Evolutionary conservation across 1,140 invertebrate species (phyloP).

Genomic region (Drosophila truncata): DNA sequence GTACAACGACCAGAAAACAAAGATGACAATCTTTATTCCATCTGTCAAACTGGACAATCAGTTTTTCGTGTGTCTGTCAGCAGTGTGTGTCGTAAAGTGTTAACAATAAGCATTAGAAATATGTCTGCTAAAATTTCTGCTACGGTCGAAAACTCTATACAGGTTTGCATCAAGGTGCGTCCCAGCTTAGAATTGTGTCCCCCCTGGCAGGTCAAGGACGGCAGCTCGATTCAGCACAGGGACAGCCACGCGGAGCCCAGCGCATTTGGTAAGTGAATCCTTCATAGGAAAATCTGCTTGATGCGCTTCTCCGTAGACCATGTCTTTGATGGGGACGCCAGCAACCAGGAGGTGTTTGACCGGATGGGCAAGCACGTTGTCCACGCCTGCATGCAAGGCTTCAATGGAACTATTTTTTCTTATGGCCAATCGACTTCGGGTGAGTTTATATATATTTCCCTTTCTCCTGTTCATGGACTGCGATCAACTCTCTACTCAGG

Average conservation of each 20-base stretch:
- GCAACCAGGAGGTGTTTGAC: slow-evolving; percentile 89
- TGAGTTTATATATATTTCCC: slow-evolving; percentile 84
- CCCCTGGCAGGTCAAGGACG: slow-evolving; percentile 88
- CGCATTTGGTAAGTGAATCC: slow-evolving; percentile 85
- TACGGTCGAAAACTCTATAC: slow-evolving; percentile 37
- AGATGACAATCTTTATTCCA: not conserved
- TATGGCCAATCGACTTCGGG: slow-evolving; percentile 97
- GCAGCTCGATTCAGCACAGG: slow-evolving; percentile 86
- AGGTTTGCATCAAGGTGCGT: slow-evolving; percentile 91
- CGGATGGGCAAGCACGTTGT: slow-evolving; percentile 90
- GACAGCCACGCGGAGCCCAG: slow-evolving; percentile 86
- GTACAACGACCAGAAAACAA: not conserved
- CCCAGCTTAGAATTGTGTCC: too few species aligned
- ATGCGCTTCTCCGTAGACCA: slow-evolving; percentile 87
- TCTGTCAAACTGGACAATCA: not conserved
- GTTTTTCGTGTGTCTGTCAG: not conserved
- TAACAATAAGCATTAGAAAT: not conserved
- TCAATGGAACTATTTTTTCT: slow-evolving; percentile 95
- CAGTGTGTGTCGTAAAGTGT: slow-evolving; percentile 17
- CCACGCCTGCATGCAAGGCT: slow-evolving; percentile 90
- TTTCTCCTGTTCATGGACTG: not conserved
- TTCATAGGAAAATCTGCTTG: not conserved
- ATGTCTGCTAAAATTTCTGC: slow-evolving; percentile 67
- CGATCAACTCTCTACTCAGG: slow-evolving; percentile 32
- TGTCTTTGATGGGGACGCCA: slow-evolving; percentile 88